Conservation (phyloP, 2,888 invertebrate species). For the Archaeoteleia sp. region DNA sequence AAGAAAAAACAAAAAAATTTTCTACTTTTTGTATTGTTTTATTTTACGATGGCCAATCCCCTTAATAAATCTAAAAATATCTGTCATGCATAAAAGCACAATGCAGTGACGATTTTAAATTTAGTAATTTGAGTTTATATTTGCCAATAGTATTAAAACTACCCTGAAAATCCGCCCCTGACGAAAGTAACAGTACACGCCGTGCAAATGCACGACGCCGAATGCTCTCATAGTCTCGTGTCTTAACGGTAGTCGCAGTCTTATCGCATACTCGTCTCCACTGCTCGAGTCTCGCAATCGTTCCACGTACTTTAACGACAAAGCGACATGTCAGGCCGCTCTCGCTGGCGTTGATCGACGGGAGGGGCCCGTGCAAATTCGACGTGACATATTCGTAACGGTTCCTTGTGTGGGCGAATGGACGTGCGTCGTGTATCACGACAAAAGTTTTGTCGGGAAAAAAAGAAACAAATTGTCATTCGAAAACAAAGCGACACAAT, state of each 20-base stretch:
- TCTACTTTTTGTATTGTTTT: no score
- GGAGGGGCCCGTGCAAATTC: conserved; percentile 24
- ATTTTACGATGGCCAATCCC: no score
- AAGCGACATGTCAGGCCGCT: conserved; percentile 27
- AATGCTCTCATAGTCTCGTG: conserved; percentile 32
- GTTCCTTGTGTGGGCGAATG: conserved; percentile 25
- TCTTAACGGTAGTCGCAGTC: conserved; percentile 55
- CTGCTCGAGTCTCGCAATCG: conserved; percentile 30
- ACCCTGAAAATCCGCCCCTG: conserved; percentile 10
- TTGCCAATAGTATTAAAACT: no score
- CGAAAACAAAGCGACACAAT: no score
- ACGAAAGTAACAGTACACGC: conserved; percentile 41
- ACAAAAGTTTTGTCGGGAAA: conserved; percentile 1
- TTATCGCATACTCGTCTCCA: conserved; percentile 39
- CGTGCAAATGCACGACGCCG: conserved; percentile 30
- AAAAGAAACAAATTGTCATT: background rate
- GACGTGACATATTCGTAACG: conserved; percentile 33
- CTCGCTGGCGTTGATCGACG: conserved; percentile 36
- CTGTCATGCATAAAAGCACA: no score
- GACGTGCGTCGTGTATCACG: background rate
- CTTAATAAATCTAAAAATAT: no score
- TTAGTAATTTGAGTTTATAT: no score
- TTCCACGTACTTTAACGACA: conserved; percentile 41
- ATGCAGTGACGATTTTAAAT: no score
- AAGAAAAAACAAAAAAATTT: no score